Conservation (phyloP, 2,888 invertebrate species). For the Heteromurus nitidus region DNA sequence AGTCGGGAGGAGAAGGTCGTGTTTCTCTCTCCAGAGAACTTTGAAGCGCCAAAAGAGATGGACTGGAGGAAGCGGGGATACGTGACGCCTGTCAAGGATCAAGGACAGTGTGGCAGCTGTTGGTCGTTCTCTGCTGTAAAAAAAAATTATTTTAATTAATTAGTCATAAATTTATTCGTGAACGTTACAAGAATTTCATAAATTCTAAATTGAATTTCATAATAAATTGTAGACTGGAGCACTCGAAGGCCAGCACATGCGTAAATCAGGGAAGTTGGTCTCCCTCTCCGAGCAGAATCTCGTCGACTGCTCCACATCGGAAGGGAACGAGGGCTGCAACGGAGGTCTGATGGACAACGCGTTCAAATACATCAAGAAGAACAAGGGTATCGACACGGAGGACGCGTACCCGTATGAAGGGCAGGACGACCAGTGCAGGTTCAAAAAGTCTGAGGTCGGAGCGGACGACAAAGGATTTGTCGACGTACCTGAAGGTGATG, state of each 20-base stretch:
- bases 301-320: constrained; percentile 85
- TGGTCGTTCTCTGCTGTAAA: constrained; percentile 94
- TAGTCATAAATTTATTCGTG: too few species aligned
- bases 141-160: too few species aligned
- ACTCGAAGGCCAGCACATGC: constrained; percentile 92
- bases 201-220: too few species aligned
- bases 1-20: constrained; percentile 76
- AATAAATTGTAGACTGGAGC: constrained; percentile 83
- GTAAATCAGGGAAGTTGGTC: constrained; percentile 84
- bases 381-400: not conserved
- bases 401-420: not conserved
- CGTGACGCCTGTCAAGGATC: constrained; percentile 92
- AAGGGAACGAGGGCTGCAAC: not conserved
- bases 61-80: constrained; percentile 92
- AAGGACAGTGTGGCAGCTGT: constrained; percentile 93
- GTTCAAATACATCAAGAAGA: not conserved
- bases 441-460: constrained; percentile 28
- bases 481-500: constrained; percentile 76
- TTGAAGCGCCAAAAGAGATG: constrained; percentile 82
- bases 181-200: too few species aligned
- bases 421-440: constrained; percentile 74
- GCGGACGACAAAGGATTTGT: constrained; percentile 74
- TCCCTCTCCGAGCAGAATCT: constrained; percentile 95
- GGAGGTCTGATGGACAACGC: not conserved
- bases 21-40: constrained; percentile 83